Conservation (phyloP, 2,113 vertebrate genomes). For the Empidonax traillii region DNA sequence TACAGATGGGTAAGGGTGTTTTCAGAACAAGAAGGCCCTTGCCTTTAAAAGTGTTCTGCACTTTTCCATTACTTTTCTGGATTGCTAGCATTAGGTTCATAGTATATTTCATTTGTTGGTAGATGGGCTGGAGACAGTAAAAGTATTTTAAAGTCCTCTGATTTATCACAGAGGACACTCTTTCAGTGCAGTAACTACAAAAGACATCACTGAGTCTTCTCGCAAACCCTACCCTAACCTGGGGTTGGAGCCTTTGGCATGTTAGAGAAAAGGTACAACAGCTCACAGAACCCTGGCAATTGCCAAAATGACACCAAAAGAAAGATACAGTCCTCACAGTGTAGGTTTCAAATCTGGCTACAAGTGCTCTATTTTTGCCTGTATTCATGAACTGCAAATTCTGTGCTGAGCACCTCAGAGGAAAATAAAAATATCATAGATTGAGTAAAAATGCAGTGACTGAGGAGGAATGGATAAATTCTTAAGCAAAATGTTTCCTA, state of each 20-base stretch:
- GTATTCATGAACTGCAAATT: background rate
- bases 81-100: background rate
- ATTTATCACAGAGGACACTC: background rate
- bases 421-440: background rate
- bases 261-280: background rate
- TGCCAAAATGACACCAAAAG: background rate
- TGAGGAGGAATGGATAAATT: background rate
- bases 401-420: background rate
- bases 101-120: background rate
- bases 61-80: background rate
- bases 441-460: background rate
- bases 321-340: background rate
- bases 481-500: background rate
- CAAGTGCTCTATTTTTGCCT: background rate
- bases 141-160: background rate
- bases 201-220: background rate
- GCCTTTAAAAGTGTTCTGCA: background rate
- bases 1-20: background rate
- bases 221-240: fast-evolving
- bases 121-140: background rate
- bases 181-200: background rate
- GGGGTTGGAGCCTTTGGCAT: fast-evolving
- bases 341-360: background rate
- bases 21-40: background rate
- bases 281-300: background rate